A percentile compares a stretch with the other conserved stretches of the same genome.
phyloP scores from a whole-genome alignment of 2,888 invertebrate genomes.

The Balanococcus diminutus region DNA sequence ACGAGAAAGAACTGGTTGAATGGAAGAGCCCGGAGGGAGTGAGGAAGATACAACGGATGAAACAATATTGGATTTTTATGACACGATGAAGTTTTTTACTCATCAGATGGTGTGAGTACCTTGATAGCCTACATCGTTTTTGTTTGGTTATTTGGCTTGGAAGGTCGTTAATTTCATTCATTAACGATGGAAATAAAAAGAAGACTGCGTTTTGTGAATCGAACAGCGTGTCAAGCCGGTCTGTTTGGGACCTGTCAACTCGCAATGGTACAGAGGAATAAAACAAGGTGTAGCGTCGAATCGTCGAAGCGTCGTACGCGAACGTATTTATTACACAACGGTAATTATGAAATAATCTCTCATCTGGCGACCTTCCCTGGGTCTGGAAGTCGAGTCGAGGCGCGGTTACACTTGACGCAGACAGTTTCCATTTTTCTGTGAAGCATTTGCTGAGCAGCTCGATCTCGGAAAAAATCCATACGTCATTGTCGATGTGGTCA shows the following conservation, averaged over 20 bases:
- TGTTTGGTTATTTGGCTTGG: background rate
- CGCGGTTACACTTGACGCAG: background rate
- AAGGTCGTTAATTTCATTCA: constrained; percentile 11
- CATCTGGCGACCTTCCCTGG: background rate
- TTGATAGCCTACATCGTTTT: background rate
- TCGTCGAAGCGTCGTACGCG: too few species aligned
- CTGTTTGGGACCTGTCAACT: background rate
- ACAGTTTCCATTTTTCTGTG: constrained; percentile 4
- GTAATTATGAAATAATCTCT: constrained; percentile 8
- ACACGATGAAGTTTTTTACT: background rate
- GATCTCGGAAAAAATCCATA: background rate
- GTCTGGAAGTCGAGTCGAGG: background rate
- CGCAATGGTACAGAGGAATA: background rate
- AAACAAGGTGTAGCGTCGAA: background rate
- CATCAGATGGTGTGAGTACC: background rate
- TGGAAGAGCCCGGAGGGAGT: too few species aligned
- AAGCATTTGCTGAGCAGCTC: background rate
- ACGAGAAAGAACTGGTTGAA: too few species aligned
- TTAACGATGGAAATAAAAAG: background rate
- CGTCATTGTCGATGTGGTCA: constrained; percentile 21
- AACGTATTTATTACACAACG: background rate
- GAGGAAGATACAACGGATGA: too few species aligned
- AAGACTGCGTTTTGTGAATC: background rate
- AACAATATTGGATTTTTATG: background rate
- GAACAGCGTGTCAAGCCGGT: background rate